phyloP scores from a whole-genome alignment of 1,140 invertebrate species.

The Samia ricini region DNA sequence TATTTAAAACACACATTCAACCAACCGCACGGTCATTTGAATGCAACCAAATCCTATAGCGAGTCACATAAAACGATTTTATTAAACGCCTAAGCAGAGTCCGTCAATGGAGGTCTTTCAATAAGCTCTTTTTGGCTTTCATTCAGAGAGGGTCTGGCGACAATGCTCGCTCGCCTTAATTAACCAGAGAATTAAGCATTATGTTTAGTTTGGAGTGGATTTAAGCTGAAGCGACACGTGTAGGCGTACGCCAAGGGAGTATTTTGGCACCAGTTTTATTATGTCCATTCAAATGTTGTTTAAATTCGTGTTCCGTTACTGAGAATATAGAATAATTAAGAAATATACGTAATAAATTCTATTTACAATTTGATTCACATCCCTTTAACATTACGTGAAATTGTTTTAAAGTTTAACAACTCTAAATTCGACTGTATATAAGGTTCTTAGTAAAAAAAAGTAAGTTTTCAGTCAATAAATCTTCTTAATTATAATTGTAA shows the following conservation, averaged over 20 bases:
- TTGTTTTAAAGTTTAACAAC: too few relatives aligned
- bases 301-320: too few relatives aligned
- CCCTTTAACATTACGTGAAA: too few relatives aligned
- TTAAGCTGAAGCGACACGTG: slow-evolving; percentile 68
- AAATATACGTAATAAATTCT: too few relatives aligned
- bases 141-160: slow-evolving; percentile 65
- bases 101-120: slow-evolving; percentile 29
- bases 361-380: too few relatives aligned
- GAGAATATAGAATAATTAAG: neutral
- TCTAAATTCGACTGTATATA: too few relatives aligned
- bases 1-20: slow-evolving; percentile 2
- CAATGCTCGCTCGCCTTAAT: slow-evolving; percentile 66
- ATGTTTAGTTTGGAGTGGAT: slow-evolving; percentile 73
- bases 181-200: slow-evolving; percentile 69
- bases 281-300: slow-evolving; percentile 52
- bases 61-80: neutral
- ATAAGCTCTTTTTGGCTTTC: slow-evolving; percentile 62
- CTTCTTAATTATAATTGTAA: too few relatives aligned
- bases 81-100: neutral
- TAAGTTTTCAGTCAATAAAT: too few relatives aligned
- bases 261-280: slow-evolving; percentile 35
- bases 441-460: too few relatives aligned
- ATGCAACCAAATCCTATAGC: neutral
- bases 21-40: neutral
- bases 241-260: slow-evolving; percentile 44